Evolutionary conservation across 1,140 invertebrate genomes (phyloP), one percentile per base, ranked within the genome.

Genomic region (Drosophila tropicalis): DNA sequence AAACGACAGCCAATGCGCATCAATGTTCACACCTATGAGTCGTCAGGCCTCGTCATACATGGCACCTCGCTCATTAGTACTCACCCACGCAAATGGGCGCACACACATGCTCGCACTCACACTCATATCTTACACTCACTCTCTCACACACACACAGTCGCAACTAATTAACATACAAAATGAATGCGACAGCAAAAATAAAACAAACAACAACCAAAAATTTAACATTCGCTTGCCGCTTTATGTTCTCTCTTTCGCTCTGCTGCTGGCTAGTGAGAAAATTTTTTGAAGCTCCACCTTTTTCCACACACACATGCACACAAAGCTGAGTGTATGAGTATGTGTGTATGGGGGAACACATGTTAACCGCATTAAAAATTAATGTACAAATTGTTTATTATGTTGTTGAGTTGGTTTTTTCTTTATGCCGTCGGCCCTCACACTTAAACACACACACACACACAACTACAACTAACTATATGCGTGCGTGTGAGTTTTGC

Each of bases 341-440:
- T 44, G 22, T 25, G 54, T 54, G 40, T 55, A 40, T 56, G 61
- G 51, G 62, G 39, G 57, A 72, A 89, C 83, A 87, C 73, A 89
- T 87, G 83, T 87, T 87, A 87, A 89, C 80, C 83, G 80, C 84
- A 89, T 89, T 89, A 89, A 89, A 89, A 78, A 89, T 84, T 78
- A 89, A 84, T 89, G 73, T 89, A 89, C 84, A 89, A 89, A 89
- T 89, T 89, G 84, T 89, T 89, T 89, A 89, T 89, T 89, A 81
- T 89, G 84, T 72, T 83, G 80, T 81, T 75, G 73, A 66, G 73
- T 72, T 71, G 69, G 78, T 54, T 70, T 65, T 72, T 72, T 77
- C 54, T 61, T 75, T 81, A 75, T 67, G 40, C 58, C 55, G 54
- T 78, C 66, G 71, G 68, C 68, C 57, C 71, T 73, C 62, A 77